These are phyloP conservation scores for Chlorops oryzae DNA, from an alignment of 1,140 invertebrate genomes.

Conservation along the genomic window DNA sequence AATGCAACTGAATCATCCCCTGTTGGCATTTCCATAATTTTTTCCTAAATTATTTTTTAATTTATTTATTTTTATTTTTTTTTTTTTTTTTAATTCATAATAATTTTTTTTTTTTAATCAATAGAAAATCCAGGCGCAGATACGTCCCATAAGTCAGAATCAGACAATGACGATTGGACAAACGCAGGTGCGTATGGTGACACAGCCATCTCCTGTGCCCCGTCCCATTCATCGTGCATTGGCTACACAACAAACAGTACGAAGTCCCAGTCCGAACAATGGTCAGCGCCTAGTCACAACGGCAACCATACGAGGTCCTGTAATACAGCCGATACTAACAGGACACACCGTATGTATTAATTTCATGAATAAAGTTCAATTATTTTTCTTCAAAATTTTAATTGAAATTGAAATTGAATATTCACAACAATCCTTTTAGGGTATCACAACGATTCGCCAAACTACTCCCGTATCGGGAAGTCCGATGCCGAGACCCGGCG, in stretches of 20 bases:
- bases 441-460: background rate
- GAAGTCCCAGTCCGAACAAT: conserved; percentile 31
- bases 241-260: conserved; percentile 46
- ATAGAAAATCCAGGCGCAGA: conserved; percentile 46
- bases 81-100: background rate
- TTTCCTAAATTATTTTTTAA: too few species aligned
- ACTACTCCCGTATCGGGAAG: conserved; percentile 32
- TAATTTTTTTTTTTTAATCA: background rate
- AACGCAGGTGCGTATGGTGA: conserved; percentile 55
- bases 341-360: conserved; percentile 26
- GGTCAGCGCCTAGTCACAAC: conserved; percentile 39
- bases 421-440: too few species aligned
- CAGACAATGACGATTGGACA: conserved; percentile 48
- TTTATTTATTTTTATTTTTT: background rate
- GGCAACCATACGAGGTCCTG: conserved; percentile 42
- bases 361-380: conserved; percentile 32
- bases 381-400: too few species aligned
- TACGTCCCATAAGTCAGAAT: conserved; percentile 45
- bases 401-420: too few species aligned
- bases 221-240: conserved; percentile 49
- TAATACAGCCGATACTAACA: conserved; percentile 19
- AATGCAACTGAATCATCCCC: too few species aligned
- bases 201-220: conserved; percentile 49
- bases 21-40: too few species aligned
- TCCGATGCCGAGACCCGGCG: conserved; percentile 35